Evolutionary conservation across 2,797 vertebrate species (phyloP).

Genomic region (Sciurus vulgaris): DNA sequence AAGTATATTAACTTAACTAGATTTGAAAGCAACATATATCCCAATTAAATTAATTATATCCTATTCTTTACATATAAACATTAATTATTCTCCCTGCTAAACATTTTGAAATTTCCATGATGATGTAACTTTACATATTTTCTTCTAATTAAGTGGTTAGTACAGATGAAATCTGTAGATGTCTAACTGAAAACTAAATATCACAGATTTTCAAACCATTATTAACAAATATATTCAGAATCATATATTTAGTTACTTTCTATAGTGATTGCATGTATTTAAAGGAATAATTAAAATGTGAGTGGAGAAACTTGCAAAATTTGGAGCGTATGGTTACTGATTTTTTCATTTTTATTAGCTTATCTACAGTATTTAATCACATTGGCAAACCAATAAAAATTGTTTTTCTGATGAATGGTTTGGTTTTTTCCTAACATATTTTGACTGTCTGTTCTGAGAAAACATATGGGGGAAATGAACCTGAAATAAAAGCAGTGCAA

Average conservation of each 20-base stretch:
- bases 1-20: neutral
- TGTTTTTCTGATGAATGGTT: constrained; percentile 69
- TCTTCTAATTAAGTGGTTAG: constrained; percentile 79
- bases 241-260: constrained; percentile 71
- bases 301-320: constrained; percentile 68
- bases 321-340: constrained; percentile 57
- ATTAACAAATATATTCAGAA: constrained; percentile 64
- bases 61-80: constrained; percentile 56
- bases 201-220: constrained; percentile 78
- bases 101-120: constrained; percentile 55
- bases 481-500: constrained; percentile 80
- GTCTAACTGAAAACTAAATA: constrained; percentile 67
- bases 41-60: constrained; percentile 53
- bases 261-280: constrained; percentile 54
- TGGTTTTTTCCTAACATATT: constrained; percentile 76
- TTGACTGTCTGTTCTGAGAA: constrained; percentile 64
- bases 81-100: constrained; percentile 32
- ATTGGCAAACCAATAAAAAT: constrained; percentile 44
- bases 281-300: constrained; percentile 72
- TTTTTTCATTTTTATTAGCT: constrained; percentile 67
- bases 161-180: constrained; percentile 65
- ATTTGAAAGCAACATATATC: constrained; percentile 19
- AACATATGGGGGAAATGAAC: constrained; percentile 46
- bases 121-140: constrained; percentile 50
- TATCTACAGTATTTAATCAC: constrained; percentile 71